These are phyloP conservation scores for Anoplopoma fimbria DNA, from an alignment of 2,113 vertebrate genomes.

Conservation along the genomic window DNA sequence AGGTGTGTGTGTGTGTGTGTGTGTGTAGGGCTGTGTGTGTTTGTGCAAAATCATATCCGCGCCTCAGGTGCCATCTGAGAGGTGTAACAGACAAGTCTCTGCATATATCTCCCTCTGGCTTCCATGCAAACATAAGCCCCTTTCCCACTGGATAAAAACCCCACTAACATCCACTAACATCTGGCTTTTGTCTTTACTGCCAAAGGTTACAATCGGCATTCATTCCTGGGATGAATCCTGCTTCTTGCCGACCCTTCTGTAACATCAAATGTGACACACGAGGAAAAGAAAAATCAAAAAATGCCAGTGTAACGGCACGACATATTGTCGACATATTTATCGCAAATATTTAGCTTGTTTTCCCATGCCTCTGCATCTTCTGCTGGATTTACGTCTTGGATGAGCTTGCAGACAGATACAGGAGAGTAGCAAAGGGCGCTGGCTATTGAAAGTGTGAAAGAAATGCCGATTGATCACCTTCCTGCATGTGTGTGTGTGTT, in stretches of 20 bases:
- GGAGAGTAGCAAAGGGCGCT: not conserved
- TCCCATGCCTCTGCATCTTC: not conserved
- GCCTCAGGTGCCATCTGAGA: constrained; percentile 66
- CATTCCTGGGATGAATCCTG: not conserved
- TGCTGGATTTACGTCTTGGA: not conserved
- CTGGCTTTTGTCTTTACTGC: not conserved
- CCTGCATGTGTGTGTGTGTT: not conserved
- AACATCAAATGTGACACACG: not conserved
- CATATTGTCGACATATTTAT: not conserved
- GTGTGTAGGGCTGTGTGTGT: constrained; percentile 27
- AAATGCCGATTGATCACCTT: not conserved
- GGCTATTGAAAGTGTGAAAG: not conserved
- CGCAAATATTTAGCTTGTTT: not conserved
- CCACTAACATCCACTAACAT: not conserved
- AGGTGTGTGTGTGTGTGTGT: constrained; percentile 6
- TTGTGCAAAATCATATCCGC: constrained; percentile 65
- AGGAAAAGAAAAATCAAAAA: not conserved
- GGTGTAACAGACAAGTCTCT: constrained; percentile 63
- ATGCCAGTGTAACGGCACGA: not conserved
- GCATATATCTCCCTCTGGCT: constrained; percentile 41
- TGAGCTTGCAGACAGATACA: constrained; percentile 3
- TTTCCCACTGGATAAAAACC: not conserved
- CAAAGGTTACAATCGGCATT: not conserved
- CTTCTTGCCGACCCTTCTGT: not conserved
- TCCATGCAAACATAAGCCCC: constrained; percentile 15